Percentiles rank a stretch among this genome's conserved stretches.
Conservation (phyloP, 2,113 vertebrate species). For the Psephotus haematonotus region DNA sequence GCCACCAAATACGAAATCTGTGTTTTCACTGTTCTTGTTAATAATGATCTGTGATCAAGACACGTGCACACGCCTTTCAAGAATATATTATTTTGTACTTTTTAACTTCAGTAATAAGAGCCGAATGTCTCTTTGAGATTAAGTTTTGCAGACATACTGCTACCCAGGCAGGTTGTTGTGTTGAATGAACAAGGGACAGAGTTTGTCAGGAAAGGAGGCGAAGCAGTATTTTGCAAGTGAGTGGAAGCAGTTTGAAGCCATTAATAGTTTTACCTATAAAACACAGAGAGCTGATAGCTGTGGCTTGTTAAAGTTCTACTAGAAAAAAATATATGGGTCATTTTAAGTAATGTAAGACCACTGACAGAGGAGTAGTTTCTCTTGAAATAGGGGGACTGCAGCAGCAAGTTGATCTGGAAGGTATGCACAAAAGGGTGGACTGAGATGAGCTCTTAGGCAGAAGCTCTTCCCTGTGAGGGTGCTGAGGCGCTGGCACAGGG, state of each 20-base stretch:
- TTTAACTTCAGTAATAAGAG: constrained; percentile 20
- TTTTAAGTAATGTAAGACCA: fast-evolving
- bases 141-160: neutral
- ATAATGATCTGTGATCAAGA: constrained; percentile 70
- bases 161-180: neutral
- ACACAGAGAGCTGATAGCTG: neutral
- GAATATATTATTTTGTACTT: constrained; percentile 62
- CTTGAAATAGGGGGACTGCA: neutral
- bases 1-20: constrained; percentile 51
- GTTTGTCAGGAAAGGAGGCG: neutral
- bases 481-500: neutral
- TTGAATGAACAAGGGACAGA: neutral
- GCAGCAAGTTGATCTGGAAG: neutral
- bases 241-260: neutral
- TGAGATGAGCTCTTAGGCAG: neutral
- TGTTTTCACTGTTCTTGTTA: constrained; percentile 60
- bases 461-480: neutral
- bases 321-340: neutral
- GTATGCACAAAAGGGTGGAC: fast-evolving
- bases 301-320: neutral
- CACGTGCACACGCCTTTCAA: constrained; percentile 54
- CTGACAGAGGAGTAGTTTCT: neutral
- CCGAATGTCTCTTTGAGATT: constrained; percentile 22
- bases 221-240: neutral
- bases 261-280: neutral